Conservation (phyloP, 2,113 vertebrate species). For the Crotophaga sulcirostris region DNA sequence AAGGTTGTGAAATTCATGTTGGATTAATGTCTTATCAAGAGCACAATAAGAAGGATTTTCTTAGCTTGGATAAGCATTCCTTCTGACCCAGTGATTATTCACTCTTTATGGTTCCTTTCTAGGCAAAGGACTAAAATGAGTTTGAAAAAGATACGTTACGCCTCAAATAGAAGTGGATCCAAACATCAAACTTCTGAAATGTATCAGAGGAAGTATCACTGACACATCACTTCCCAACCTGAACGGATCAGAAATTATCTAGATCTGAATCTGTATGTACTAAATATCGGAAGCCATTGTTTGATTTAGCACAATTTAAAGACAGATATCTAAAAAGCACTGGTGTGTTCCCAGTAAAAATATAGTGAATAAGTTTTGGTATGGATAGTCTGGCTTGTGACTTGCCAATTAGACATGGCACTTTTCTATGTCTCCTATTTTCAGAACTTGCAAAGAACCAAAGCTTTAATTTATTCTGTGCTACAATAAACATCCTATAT, state of each 20-base stretch:
- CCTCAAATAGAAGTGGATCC: background rate
- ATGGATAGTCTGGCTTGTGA: background rate
- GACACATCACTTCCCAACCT: background rate
- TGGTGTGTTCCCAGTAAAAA: background rate
- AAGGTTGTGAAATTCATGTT: background rate
- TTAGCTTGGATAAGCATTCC: background rate
- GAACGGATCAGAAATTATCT: background rate
- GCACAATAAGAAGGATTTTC: background rate
- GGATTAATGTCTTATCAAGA: background rate
- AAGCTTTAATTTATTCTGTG: background rate
- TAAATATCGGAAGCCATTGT: background rate
- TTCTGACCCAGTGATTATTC: background rate
- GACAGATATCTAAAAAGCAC: background rate
- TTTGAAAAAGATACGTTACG: background rate
- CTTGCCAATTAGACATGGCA: background rate
- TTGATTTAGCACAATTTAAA: background rate
- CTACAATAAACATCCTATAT: background rate
- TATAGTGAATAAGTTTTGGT: background rate
- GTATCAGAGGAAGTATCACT: background rate
- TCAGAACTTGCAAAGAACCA: background rate
- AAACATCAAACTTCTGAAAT: background rate
- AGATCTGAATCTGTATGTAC: background rate
- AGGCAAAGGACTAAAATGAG: background rate
- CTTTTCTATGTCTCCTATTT: background rate
- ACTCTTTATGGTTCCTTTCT: background rate